Evolutionary conservation across 2,797 vertebrate genomes (phyloP).

Genomic region (Hypotaenidia philippensis): DNA sequence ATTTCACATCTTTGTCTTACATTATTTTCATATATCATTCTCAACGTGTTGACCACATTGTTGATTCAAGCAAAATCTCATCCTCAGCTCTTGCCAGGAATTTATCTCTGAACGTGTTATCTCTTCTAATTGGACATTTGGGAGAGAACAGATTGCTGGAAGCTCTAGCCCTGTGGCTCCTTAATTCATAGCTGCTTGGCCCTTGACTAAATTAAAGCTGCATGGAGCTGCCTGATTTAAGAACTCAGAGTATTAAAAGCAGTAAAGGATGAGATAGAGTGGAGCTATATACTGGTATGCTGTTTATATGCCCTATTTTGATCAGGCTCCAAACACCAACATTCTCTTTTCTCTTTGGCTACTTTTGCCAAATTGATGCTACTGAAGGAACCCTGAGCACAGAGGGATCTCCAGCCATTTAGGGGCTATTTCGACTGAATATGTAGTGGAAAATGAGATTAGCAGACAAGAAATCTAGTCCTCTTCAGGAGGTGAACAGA

Average conservation of each 20-base stretch:
- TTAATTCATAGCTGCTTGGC: slow-evolving; percentile 73
- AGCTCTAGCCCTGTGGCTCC: slow-evolving; percentile 58
- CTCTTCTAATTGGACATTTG: slow-evolving; percentile 73
- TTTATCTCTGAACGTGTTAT: slow-evolving; percentile 60
- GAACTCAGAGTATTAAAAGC: slow-evolving; percentile 39
- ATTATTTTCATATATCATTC: slow-evolving; percentile 62
- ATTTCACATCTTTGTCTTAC: slow-evolving; percentile 53
- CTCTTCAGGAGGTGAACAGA: slow-evolving; percentile 73
- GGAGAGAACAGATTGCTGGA: slow-evolving; percentile 71
- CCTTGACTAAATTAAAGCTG: slow-evolving; percentile 73
- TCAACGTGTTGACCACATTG: slow-evolving; percentile 49
- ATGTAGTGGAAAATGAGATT: slow-evolving; percentile 64
- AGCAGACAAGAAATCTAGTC: slow-evolving; percentile 65
- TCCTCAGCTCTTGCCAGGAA: slow-evolving; percentile 54
- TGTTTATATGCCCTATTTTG: background rate
- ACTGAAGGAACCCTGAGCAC: slow-evolving; percentile 4
- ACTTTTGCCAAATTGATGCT: slow-evolving; percentile 43
- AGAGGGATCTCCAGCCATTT: slow-evolving; percentile 29
- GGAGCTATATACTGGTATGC: background rate
- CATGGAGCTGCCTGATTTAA: slow-evolving; percentile 63
- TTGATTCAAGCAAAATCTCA: slow-evolving; percentile 70
- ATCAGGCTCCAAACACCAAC: background rate
- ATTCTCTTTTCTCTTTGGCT: slow-evolving; percentile 12
- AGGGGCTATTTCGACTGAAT: slow-evolving; percentile 50
- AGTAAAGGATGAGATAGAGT: slow-evolving; percentile 3